phyloP scores from a whole-genome alignment of 2,797 vertebrate species.

The Enteromius trimaculatus region DNA sequence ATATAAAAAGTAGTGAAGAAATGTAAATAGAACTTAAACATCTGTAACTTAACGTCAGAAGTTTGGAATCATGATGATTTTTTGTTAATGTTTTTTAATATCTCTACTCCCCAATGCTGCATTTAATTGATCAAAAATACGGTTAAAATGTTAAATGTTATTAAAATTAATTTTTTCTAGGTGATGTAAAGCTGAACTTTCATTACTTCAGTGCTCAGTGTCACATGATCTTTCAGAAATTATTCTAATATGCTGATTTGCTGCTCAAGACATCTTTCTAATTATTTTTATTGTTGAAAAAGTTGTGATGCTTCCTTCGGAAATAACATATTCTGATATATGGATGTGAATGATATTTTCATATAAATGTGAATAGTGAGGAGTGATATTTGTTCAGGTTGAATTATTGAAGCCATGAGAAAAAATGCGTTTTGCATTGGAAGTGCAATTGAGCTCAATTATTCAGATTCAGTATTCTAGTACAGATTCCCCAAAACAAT shows the following conservation, averaged over 20 bases:
- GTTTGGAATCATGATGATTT: neutral
- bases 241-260: neutral
- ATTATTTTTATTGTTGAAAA: neutral
- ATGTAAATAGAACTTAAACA: neutral
- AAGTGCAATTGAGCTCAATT: neutral
- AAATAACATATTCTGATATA: neutral
- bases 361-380: neutral
- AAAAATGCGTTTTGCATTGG: neutral
- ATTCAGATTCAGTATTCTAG: neutral
- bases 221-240: neutral
- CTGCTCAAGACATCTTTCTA: neutral
- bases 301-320: neutral
- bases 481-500: neutral
- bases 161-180: neutral
- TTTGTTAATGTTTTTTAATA: neutral
- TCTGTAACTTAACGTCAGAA: neutral
- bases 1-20: neutral
- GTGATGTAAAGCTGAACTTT: neutral
- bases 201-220: neutral
- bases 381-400: neutral
- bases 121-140: neutral
- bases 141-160: neutral
- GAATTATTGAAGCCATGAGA: neutral
- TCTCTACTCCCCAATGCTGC: neutral
- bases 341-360: neutral